Base-by-base conservation (phyloP, 2,113 vertebrate genomes). In the Centropristis striata region DNA sequence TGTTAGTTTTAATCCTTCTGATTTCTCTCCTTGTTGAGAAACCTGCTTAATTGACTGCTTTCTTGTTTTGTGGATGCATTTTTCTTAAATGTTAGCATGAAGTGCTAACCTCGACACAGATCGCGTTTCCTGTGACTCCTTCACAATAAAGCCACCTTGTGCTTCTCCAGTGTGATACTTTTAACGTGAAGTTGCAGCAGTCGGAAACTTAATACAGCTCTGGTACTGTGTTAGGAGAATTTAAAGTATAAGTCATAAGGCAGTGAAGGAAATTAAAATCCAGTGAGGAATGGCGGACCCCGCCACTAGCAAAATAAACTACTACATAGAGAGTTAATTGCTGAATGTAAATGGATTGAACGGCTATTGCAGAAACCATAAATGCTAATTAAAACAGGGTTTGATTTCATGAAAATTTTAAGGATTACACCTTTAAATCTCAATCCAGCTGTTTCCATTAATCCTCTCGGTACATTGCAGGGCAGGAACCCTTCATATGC, bases 401-500 rank as follows among this genome's bases (percentile, higher is more conserved):
- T 32, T 46, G 13, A 47, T 37, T 13, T 60, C 6, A 42, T 32
- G 7, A 15, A 14, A n/a, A 59, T 59, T 14, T 37, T 39, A 4
- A 59, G 42, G 25, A 54, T 36, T 36, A 14, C 16, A 53, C 61
- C 49, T 75, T 21, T 18, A 8, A 53, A 60, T 47, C 37, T 55
- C 32, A 50, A 9, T 32, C 42, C n/a, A 4, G 25, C 32, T 2
- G 25, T 42, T 50, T 6, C 7, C 6, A 41, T 50, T 16, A 14
- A 10, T 69, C 36, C 36, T 47, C n/a, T 60, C 6, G 4, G 46
- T 78, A 23, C 12, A 3, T 50, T 50, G 2, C 1, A 51, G 71
- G 71, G 54, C 72, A 76, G 81, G 83, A 77, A 71, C 78, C 73
- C 73, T 53, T 54, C 25, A 15, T 13, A 47, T 2, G 25, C 18